phyloP scores from a whole-genome alignment of 2,797 vertebrate genomes.

The Arvicola amphibius region DNA sequence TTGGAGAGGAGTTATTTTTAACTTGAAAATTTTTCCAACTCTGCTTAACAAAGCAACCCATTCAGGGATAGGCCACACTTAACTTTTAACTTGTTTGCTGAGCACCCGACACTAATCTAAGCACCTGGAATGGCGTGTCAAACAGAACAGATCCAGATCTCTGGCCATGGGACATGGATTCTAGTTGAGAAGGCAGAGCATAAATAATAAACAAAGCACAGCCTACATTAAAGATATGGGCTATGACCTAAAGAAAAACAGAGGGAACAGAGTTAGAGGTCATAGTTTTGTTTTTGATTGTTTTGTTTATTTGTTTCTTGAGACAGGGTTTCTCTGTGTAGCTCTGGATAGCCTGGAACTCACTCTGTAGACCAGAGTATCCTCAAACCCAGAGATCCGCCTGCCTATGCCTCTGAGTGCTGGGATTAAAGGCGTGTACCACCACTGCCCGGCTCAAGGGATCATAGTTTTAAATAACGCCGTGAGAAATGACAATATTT shows the following conservation, averaged over 20 bases:
- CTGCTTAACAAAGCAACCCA: slow-evolving; percentile 8
- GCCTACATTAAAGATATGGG: neutral
- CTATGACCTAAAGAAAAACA: neutral
- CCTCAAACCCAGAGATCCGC: neutral
- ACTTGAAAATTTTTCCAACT: slow-evolving; percentile 34
- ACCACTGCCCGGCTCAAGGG: neutral
- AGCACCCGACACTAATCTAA: neutral
- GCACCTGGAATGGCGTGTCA: neutral
- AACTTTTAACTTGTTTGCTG: slow-evolving; percentile 2
- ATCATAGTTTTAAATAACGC: neutral
- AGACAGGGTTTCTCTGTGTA: neutral
- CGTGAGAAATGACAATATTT: neutral
- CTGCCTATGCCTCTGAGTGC: neutral
- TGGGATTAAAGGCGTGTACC: neutral
- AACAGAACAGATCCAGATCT: neutral
- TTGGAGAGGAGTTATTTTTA: slow-evolving; percentile 25
- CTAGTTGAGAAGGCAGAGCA: neutral
- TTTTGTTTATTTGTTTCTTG: neutral
- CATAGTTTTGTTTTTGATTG: neutral
- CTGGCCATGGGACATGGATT: neutral
- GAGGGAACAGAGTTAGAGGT: neutral
- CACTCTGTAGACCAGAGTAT: neutral
- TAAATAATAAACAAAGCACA: neutral
- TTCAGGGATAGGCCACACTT: neutral
- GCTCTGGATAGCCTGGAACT: neutral